Base-by-base conservation (phyloP, 2,888 invertebrate genomes). In the Lumbricus terrestris region DNA sequence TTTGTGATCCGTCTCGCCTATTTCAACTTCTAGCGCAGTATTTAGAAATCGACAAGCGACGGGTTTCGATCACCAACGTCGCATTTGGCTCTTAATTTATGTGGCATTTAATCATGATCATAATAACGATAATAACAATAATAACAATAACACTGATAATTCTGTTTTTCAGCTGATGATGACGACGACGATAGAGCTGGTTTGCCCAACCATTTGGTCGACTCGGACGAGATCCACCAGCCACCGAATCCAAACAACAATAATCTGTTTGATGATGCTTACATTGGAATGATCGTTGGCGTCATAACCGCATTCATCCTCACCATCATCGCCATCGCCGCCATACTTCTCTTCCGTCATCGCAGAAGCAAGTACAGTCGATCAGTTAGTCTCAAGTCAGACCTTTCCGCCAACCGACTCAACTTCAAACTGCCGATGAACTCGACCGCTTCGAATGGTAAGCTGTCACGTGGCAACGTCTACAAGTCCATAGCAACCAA, bases 401-500 rank as follows among this genome's bases (percentile, higher is more conserved):
- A 89, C 5, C 54, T 54, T 13, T 35, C 47, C n/a, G 88, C 42
- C 35, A 88, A 90, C 34, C 35, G 83, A 18, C 3, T 42, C 29
- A 37, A 37, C 40, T 54, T 89, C 82, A 88, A 90, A 37, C 89
- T 54, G 54, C 40, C 69, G 35, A 18, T 54, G 23, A 47, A 35
- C n/a, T 35, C 47, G 2, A 35, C 1, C n/a, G 42, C 35, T 8
- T 89, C 89, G 35, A 89, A 89, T 37, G 88, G 90, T 23, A 88
- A 90, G 42, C 23, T 89, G 33, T 82, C 89, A 16, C 88, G 88
- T 23, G 90, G 90, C 18, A 90, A 90, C 38, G 83, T 90, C 20
- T 90, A 90, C 89, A 90, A 90, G 83, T 90, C 90, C 33, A 89
- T 90, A 38, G 90, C 90, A 38, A 88, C 89, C 89, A 90, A 47